Base-by-base conservation (phyloP, 2,888 invertebrate genomes). In the Lottia scabra region DNA sequence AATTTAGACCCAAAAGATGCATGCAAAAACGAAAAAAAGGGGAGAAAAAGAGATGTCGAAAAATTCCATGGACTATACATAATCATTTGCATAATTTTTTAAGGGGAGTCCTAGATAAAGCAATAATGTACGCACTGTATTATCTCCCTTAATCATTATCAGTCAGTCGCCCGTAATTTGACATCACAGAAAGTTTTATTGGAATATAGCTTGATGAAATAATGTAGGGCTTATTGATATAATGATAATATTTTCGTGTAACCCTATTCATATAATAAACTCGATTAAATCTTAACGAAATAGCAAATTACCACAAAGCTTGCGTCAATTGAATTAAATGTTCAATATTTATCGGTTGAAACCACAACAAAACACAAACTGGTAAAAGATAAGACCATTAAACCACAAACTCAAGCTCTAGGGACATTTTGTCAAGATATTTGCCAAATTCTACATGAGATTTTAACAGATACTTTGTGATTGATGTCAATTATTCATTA, bases 241-340 rank as follows among this genome's bases (percentile, higher is more conserved):
- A 23, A 56, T 23, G 56, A 56, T 56, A 23, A 23, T 23, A 23
- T 23, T 19, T 56, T 56, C 19, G 19, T 56, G 23, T 56, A 23
- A 56, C 56, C 23, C 56, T 38, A 23, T 56, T 56, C 23, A 56
- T 56, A 56, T 56, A 19, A 23, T 23, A 56, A 56, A 23, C 19
- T 56, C 10, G 23, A 23, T 56, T 23, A 56, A 56, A 19, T 23
- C 19, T 56, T 23, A 56, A 56, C 19, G 56, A 56, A 56, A 23
- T 23, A 10, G 56, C 10, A 23, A 56, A 56, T n/a, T 56, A 23
- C 56, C 23, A 56, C 23, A 56, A 56, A 23, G 23, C 56, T 23
- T 12, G 19, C 56, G 56, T 56, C 56, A 56, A 56, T 56, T 56
- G 56, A 56, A 56, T 56, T 56, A 56, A 56, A 56, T 56, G 56